Base-by-base conservation (phyloP, 2,888 invertebrate genomes). In the Cordilura impudica region DNA sequence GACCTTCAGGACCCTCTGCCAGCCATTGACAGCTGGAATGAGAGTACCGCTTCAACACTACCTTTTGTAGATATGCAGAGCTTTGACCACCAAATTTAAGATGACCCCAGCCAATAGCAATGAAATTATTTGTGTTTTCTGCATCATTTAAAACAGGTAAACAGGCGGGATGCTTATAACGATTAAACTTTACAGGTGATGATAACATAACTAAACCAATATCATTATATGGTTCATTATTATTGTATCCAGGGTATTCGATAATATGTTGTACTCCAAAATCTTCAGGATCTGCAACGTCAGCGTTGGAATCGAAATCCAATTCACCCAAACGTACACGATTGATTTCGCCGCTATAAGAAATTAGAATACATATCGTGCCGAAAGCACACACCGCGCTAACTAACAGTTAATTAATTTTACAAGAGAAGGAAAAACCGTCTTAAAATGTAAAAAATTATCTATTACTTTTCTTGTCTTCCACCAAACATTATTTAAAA, bases 91-190 rank as follows among this genome's bases (percentile, higher is more conserved):
- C 83, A 54, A 85, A 89, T n/a, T 84, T 84, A 4, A 86, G 88
- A 14, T 88, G 84, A 0, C 93, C 92, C 91, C 91, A 92, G 26
- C 92, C 92, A 19, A 90, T 88, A 45, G 91, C 91, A 2, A 90
- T 88, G 1, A 89, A 89, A 29, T 7, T 16, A 7, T 43, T 26
- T 2, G 82, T 83, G 21, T 81, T 83, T 78, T 81, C 47, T 2
- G 70, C 2, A 8, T 76, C 72, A 66, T 63, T 26, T 2, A 67
- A 54, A 8, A 84, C 84, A n/a, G 89, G 91, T 53, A 92, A 83
- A 78, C 92, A 92, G 2, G 91, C 89, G 0, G 92, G 92, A 65
- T 89, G 85, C 18, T 91, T 89, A 80, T 88, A 90, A 1, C 85
- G 85, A 56, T 83, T 87, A 65, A 91, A 90, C 4, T 79, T 82